Evolutionary conservation across 2,888 invertebrate genomes (phyloP), one percentile per base, ranked within the genome.

Genomic region (Orgyia antiqua): DNA sequence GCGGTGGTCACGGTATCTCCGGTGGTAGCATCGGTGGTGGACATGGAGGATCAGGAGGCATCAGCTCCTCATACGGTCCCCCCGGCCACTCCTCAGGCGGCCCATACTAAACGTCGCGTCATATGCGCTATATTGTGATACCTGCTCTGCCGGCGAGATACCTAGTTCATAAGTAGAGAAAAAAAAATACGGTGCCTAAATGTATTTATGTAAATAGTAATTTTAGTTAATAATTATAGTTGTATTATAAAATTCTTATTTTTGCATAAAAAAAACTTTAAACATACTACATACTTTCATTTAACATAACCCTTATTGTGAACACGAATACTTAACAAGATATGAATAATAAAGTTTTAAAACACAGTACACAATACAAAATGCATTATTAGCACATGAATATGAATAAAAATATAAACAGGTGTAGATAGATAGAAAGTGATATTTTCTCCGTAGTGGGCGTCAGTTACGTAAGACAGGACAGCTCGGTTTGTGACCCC

Each of bases 51-150:
- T 70, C 67, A 63, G 18, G 41, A 15, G 76, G 77, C 36, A 88
- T 88, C 59, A 88, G 89, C 86, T 65, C 87, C 56, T 88, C 83
- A 45, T 91, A 91, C 78, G 91, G 91, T 40, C 87, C 90, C 61
- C 91, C 91, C 60, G 89, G 89, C 43, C 89, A 88, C 61, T 91
- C 92, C 10, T 23, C 23, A 10, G 23, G 23, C 60, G 91, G 91
- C 65, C 91, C 92, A 45, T 92, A 92, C 71, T 89, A 89, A 74
- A 60, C 48, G 49, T 61, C 64, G 70, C 73, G 42, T 42, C 34
- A 39, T 52, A 55, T 63, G 71, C 71, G 64, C 68, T 59, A 66
- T 65, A 70, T 70, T 84, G 86, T 84, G 84, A 84, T 86, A 86
- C 72, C 79, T 78, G 82, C 75, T 77, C 62, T 67, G 83, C 77